phyloP scores from a whole-genome alignment of 2,888 invertebrate genomes.

The Isotomurus palustris region DNA sequence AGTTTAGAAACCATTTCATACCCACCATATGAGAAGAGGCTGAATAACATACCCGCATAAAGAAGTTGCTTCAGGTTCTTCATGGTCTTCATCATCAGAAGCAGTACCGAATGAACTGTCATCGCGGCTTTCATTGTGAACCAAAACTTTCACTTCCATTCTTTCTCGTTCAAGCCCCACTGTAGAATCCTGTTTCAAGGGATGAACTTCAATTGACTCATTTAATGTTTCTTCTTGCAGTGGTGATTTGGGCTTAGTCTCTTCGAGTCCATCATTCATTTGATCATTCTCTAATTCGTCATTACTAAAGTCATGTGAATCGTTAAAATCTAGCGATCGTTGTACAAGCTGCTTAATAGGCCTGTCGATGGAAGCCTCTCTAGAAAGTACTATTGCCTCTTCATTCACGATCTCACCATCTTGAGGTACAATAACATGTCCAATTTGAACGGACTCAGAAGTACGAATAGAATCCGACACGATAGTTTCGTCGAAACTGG shows the following conservation, averaged over 20 bases:
- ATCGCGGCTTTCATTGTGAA: conserved; percentile 13
- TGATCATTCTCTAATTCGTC: too few species aligned
- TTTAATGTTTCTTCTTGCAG: neutral
- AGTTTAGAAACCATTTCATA: too few species aligned
- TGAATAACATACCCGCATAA: neutral
- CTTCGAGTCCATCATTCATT: too few species aligned
- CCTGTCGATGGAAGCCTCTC: neutral
- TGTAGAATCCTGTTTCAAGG: conserved; percentile 1
- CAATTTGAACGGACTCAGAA: too few species aligned
- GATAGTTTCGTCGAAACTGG: too few species aligned
- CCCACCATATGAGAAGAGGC: conserved; percentile 8
- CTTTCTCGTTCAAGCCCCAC: conserved; percentile 10
- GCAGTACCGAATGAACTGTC: neutral
- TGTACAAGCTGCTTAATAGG: neutral
- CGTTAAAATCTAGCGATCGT: conserved; percentile 19
- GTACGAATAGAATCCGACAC: too few species aligned
- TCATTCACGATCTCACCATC: too few species aligned
- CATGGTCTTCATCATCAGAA: neutral
- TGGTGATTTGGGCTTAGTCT: neutral
- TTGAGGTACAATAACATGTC: too few species aligned
- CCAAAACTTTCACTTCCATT: conserved; percentile 16
- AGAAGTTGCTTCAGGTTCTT: neutral
- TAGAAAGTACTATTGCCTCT: too few species aligned
- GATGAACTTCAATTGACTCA: neutral
- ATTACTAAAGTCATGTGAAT: too few species aligned